phyloP scores from a whole-genome alignment of 2,888 invertebrate species.

The Luperina nickerlii region DNA sequence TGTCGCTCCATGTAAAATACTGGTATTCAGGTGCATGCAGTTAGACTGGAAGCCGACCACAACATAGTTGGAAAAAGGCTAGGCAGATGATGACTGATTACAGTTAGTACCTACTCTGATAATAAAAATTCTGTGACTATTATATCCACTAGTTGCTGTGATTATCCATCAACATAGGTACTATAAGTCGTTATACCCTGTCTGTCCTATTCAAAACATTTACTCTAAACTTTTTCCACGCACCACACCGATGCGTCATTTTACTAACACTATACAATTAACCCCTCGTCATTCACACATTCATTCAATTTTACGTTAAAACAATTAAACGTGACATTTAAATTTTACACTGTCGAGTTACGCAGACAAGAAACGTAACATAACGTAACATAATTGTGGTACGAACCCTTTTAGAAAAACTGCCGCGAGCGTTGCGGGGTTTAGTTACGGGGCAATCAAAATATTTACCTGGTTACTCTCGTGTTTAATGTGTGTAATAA shows the following conservation, averaged over 20 bases:
- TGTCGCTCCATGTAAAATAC: too few relatives aligned
- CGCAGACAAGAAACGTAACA: constrained; percentile 17
- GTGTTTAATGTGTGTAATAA: background rate
- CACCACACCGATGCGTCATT: background rate
- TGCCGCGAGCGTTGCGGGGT: constrained; percentile 5
- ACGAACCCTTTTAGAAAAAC: constrained; percentile 21
- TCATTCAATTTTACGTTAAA: constrained; percentile 29
- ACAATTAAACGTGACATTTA: constrained; percentile 47
- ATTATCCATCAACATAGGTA: background rate
- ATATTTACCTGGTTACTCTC: background rate
- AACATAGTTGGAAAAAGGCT: too few relatives aligned
- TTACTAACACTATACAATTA: constrained; percentile 29
- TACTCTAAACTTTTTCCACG: background rate
- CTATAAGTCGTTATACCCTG: background rate
- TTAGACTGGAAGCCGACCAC: too few relatives aligned
- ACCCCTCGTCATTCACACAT: constrained; percentile 17
- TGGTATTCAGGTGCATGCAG: too few relatives aligned
- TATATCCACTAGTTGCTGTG: too few relatives aligned
- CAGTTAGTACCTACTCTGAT: too few relatives aligned
- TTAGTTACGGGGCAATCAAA: background rate
- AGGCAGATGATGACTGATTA: too few relatives aligned
- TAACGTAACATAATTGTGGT: constrained; percentile 26
- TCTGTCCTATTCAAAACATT: background rate
- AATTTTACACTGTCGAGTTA: constrained; percentile 26
- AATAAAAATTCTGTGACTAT: too few relatives aligned